Percentiles rank a stretch among this genome's conserved stretches.
phyloP scores from a whole-genome alignment of 2,113 vertebrate genomes.

The Oenanthe oenanthe region DNA sequence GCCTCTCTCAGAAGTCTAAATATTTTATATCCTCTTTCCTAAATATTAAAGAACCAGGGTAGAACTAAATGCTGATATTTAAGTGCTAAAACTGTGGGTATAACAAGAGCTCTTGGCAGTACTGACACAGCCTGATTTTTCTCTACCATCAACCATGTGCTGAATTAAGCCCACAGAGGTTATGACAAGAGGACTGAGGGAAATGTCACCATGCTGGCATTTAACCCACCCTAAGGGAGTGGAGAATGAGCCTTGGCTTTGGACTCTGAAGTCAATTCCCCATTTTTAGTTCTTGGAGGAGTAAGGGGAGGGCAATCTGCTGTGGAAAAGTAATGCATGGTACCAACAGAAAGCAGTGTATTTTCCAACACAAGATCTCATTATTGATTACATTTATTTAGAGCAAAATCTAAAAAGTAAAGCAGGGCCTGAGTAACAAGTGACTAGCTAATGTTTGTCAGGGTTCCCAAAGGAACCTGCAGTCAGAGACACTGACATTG shows the following conservation, averaged over 20 bases:
- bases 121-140: not conserved
- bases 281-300: not conserved
- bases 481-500: not conserved
- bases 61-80: not conserved
- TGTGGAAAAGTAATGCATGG: not conserved
- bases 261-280: not conserved
- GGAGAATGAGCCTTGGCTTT: not conserved
- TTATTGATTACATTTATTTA: slow-evolving; percentile 20
- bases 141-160: not conserved
- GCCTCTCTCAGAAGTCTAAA: not conserved
- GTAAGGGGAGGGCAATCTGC: not conserved
- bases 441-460: not conserved
- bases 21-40: not conserved
- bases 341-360: not conserved
- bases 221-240: not conserved
- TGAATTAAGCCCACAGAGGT: not conserved
- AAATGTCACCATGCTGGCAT: not conserved
- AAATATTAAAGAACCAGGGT: not conserved
- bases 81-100: not conserved
- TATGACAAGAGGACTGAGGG: not conserved
- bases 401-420: not conserved
- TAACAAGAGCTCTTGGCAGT: not conserved
- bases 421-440: not conserved
- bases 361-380: not conserved
- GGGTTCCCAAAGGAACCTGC: not conserved